Conservation (phyloP, 2,888 invertebrate genomes). For the Cephus pulcher region DNA sequence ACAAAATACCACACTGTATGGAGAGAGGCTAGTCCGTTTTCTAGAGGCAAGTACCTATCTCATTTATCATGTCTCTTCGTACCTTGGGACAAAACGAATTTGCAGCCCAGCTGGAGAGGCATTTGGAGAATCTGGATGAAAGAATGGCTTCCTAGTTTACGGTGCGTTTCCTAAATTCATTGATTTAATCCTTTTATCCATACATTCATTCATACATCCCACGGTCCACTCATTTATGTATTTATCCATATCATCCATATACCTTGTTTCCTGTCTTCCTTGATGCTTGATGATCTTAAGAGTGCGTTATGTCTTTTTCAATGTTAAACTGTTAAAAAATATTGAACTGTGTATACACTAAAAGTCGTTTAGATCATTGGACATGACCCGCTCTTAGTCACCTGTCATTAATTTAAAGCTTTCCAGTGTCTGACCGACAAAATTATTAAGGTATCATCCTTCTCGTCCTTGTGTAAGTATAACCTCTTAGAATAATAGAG, state of each 20-base stretch:
- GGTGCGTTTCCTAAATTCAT: constrained; percentile 33
- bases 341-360: not conserved
- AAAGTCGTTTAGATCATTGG: not conserved
- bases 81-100: constrained; percentile 22
- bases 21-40: constrained; percentile 66
- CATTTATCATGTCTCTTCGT: constrained; percentile 57
- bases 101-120: constrained; percentile 32
- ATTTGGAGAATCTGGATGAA: constrained; percentile 54
- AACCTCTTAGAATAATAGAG: not conserved
- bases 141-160: constrained; percentile 6
- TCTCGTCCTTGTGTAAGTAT: not conserved
- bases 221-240: not conserved
- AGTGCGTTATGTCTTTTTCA: not conserved
- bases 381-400: not conserved
- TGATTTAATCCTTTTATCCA: not conserved
- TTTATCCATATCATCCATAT: not conserved
- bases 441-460: not conserved
- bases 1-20: constrained; percentile 67
- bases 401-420: not conserved
- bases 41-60: constrained; percentile 66
- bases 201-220: not conserved
- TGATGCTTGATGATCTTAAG: not conserved
- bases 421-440: not conserved
- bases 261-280: not conserved
- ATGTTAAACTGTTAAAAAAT: not conserved